These are phyloP conservation scores for Columbina picui DNA, from an alignment of 2,113 vertebrate genomes.

Conservation along the genomic window DNA sequence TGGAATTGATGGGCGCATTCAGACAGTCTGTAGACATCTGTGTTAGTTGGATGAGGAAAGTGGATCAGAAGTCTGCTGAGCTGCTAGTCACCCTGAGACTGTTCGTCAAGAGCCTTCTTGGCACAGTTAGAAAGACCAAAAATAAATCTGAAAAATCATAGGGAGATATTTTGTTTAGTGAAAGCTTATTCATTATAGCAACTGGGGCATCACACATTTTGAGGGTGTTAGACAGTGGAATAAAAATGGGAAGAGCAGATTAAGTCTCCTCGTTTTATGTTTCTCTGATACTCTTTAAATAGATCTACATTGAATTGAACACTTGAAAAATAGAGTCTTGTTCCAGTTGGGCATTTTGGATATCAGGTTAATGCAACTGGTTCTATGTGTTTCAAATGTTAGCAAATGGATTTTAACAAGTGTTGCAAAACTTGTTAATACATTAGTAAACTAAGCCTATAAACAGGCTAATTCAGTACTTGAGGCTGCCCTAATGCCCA, in stretches of 20 bases:
- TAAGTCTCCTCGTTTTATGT: not conserved
- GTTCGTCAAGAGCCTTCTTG: not conserved
- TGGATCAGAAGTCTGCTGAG: not conserved
- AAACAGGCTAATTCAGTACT: not conserved
- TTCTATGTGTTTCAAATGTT: not conserved
- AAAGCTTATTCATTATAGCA: not conserved
- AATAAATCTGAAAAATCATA: not conserved
- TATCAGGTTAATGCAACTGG: not conserved
- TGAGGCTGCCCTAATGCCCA: not conserved
- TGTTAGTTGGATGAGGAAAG: not conserved
- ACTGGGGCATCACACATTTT: not conserved
- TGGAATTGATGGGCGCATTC: not conserved
- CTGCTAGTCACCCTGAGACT: not conserved
- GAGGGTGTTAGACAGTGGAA: not conserved
- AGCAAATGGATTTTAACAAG: not conserved
- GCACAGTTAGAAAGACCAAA: not conserved
- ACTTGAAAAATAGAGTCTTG: not conserved
- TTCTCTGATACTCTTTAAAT: not conserved
- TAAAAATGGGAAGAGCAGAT: not conserved
- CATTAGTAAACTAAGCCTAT: not conserved
- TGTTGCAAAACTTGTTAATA: not conserved
- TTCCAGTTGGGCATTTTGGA: not conserved
- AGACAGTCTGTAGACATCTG: not conserved
- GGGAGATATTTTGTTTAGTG: not conserved
- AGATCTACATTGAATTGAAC: not conserved